Evolutionary conservation across 2,797 vertebrate genomes (phyloP).

Genomic region (Falco peregrinus): DNA sequence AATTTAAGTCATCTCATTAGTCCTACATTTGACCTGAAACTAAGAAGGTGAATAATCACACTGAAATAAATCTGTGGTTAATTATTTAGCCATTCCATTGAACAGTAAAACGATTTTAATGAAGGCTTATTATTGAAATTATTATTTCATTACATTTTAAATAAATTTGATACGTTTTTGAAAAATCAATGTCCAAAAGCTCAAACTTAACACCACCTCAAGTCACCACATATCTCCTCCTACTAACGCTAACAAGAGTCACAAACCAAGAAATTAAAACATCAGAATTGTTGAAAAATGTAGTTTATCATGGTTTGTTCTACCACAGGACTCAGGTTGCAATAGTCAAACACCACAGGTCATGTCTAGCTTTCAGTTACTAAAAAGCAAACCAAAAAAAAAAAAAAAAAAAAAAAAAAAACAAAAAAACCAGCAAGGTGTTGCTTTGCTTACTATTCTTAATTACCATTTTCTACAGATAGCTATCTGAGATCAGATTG

Average conservation of each 20-base stretch:
- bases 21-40: not conserved
- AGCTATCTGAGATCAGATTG: not conserved
- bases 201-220: not conserved
- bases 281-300: not conserved
- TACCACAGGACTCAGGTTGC: not conserved
- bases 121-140: not conserved
- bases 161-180: not conserved
- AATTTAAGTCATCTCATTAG: not conserved
- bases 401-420: accelerated
- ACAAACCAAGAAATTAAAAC: not conserved
- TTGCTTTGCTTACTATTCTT: not conserved
- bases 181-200: not conserved
- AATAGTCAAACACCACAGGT: not conserved
- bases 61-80: not conserved
- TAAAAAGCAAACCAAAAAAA: not conserved
- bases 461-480: not conserved
- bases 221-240: not conserved
- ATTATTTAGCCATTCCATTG: not conserved
- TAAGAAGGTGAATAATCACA: not conserved
- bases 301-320: not conserved
- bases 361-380: not conserved
- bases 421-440: accelerated
- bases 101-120: not conserved
- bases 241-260: not conserved
- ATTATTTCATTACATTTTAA: not conserved